A percentile compares a stretch with the other conserved stretches of the same genome.
Evolutionary conservation across 2,797 vertebrate species (phyloP).

Genomic region (Orestias chungarensis): DNA sequence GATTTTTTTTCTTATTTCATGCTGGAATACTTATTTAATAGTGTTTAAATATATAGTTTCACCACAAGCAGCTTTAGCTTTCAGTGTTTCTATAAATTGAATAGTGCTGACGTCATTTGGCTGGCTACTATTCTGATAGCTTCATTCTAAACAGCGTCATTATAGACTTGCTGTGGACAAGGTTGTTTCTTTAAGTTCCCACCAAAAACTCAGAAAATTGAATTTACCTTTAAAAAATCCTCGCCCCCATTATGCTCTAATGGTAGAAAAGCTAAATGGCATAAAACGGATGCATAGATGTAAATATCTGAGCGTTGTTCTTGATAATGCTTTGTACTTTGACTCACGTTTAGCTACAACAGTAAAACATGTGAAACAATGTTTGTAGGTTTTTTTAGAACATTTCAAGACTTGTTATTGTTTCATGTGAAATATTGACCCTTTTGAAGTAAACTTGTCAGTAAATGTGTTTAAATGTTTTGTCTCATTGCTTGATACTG

Average conservation of each 20-base stretch:
- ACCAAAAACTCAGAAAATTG: not conserved
- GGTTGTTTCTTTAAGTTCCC: not conserved
- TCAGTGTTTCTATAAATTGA: not conserved
- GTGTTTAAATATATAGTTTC: not conserved
- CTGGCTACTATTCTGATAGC: not conserved
- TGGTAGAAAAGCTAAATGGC: no score
- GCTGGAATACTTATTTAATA: not conserved
- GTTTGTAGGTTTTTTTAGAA: not conserved
- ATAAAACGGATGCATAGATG: no score
- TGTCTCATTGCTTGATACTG: not conserved
- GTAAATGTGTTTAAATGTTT: not conserved
- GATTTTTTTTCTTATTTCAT: slow-evolving; percentile 11
- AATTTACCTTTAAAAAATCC: no score
- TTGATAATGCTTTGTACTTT: not conserved
- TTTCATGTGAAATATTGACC: not conserved
- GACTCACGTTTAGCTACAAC: not conserved
- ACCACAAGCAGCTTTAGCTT: not conserved
- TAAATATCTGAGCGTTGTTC: not conserved
- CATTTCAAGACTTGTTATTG: not conserved
- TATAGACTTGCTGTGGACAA: no score
- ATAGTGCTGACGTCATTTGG: not conserved
- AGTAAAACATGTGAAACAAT: not conserved
- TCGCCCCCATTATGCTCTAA: no score
- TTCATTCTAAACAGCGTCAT: not conserved
- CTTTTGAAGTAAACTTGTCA: not conserved